Evolutionary conservation across 92 coral and sea anemone genomes (phyloP).

Genomic region (Porites divaricata): DNA sequence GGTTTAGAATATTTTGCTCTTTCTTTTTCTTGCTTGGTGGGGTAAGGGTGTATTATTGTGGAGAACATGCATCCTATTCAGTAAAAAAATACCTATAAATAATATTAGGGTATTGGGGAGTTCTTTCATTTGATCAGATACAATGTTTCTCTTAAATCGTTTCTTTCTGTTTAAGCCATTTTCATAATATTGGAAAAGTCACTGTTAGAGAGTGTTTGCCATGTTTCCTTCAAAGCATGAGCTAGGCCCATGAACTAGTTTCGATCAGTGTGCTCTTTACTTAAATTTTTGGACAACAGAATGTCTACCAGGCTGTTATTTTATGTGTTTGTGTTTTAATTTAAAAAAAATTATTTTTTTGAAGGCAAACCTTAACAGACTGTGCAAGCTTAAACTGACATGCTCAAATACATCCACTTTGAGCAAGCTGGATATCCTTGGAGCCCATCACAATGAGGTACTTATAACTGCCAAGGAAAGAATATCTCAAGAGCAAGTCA

Average conservation of each 20-base stretch:
- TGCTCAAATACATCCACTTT: constrained; percentile 49
- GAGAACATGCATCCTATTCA: background rate
- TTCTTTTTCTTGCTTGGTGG: background rate
- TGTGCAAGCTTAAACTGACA: constrained; percentile 50
- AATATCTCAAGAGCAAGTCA: constrained; percentile 28
- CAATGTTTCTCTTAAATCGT: constrained; percentile 18
- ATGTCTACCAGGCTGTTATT: constrained; percentile 22
- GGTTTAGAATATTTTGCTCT: constrained; percentile 15
- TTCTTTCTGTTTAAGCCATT: constrained; percentile 23
- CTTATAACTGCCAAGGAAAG: constrained; percentile 35
- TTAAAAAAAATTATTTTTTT: constrained; percentile 9
- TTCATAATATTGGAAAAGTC: constrained; percentile 4
- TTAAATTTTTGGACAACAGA: constrained; percentile 19
- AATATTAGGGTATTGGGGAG: constrained; percentile 16
- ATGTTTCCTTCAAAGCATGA: constrained; percentile 25
- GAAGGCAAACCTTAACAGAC: constrained; percentile 49
- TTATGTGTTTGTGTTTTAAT: background rate
- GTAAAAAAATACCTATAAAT: constrained; percentile 15
- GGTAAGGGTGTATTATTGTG: too few species aligned
- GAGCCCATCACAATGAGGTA: constrained; percentile 38
- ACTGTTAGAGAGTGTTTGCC: constrained; percentile 17
- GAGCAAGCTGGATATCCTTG: constrained; percentile 49
- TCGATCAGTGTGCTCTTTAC: constrained; percentile 30
- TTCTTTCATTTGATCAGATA: constrained; percentile 9
- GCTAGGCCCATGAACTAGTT: constrained; percentile 23